Evolutionary conservation across 2,113 vertebrate genomes (phyloP).

Genomic region (Elephantulus edwardii): DNA sequence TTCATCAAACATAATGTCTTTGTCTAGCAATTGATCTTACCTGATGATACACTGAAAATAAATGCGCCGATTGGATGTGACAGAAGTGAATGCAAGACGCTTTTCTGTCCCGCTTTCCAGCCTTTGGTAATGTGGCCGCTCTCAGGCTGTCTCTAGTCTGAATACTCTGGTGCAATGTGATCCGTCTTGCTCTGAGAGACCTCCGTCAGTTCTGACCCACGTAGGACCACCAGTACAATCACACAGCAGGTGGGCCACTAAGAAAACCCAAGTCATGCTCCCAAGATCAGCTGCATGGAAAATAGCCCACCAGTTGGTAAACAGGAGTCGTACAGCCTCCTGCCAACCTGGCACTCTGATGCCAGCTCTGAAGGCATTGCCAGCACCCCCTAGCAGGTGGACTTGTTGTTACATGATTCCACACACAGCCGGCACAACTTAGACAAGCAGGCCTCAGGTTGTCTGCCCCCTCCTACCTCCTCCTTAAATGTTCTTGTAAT

Average conservation of each 20-base stretch:
- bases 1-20: background rate
- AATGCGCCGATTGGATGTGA: background rate
- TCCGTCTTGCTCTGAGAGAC: background rate
- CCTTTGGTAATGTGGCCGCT: background rate
- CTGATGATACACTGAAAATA: background rate
- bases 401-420: background rate
- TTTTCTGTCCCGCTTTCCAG: background rate
- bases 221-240: background rate
- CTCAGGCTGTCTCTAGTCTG: background rate
- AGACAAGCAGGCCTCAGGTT: background rate
- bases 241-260: background rate
- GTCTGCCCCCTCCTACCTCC: background rate
- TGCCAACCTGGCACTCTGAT: background rate
- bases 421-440: background rate
- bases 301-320: background rate
- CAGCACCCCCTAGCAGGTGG: background rate
- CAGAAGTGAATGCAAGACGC: background rate
- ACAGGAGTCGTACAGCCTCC: background rate
- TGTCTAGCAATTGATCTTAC: background rate
- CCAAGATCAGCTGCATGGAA: background rate
- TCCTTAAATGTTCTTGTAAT: background rate
- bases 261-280: background rate
- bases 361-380: background rate
- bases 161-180: background rate
- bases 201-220: background rate